Evolutionary conservation across 2,888 invertebrate species (phyloP).

Genomic region (Lithophane ornitopus): DNA sequence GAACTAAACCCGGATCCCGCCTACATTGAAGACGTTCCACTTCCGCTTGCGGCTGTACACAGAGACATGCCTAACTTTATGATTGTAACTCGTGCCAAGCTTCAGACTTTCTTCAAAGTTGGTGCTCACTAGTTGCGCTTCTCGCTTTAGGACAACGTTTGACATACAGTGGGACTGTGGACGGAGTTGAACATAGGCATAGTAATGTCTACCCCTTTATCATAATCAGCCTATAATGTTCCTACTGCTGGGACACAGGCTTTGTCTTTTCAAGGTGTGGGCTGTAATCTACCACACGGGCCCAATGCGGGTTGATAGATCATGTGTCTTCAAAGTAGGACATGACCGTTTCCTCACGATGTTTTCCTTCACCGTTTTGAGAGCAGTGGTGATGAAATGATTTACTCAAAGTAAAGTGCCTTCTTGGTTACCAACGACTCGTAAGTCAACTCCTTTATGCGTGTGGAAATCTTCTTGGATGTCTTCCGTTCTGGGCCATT

Average conservation of each 20-base stretch:
- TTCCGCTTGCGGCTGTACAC: slow-evolving; percentile 31
- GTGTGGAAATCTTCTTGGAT: neutral
- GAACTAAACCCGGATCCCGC: slow-evolving; percentile 41
- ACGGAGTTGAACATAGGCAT: neutral
- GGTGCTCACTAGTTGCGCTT: slow-evolving; percentile 9
- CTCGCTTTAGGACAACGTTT: neutral
- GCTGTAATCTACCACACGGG: too few relatives aligned
- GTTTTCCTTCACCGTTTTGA: too few relatives aligned
- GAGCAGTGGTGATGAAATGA: too few relatives aligned
- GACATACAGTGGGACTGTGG: neutral
- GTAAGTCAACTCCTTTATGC: neutral
- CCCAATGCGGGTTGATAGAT: too few relatives aligned
- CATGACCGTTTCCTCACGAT: too few relatives aligned
- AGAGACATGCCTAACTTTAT: slow-evolving; percentile 39
- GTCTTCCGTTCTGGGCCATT: neutral
- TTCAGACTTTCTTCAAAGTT: slow-evolving; percentile 31
- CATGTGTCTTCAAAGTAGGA: too few relatives aligned
- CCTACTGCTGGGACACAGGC: too few relatives aligned
- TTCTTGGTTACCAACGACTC: too few relatives aligned
- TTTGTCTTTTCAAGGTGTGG: too few relatives aligned
- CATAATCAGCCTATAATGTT: too few relatives aligned
- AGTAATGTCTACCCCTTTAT: neutral
- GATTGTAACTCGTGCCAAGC: slow-evolving; percentile 39
- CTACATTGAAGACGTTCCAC: slow-evolving; percentile 34
- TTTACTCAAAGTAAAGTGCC: too few relatives aligned